A percentile compares a stretch with the other conserved stretches of the same genome.
Conservation (phyloP, 2,113 vertebrate species). For the Odocoileus virginianus region DNA sequence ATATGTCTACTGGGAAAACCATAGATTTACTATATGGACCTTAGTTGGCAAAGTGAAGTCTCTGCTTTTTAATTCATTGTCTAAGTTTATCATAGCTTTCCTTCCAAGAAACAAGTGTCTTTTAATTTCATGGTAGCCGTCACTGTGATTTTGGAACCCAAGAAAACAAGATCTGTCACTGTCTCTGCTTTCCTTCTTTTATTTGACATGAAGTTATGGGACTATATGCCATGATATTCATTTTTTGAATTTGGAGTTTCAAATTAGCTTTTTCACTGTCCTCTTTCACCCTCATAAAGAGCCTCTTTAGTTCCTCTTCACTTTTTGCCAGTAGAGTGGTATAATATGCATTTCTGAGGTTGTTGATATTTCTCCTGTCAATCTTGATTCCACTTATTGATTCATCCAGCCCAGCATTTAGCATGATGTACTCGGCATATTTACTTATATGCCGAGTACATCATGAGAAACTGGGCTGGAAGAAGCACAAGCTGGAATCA, state of each 20-base stretch:
- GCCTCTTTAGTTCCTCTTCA: not conserved
- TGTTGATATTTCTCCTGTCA: not conserved
- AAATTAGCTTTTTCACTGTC: not conserved
- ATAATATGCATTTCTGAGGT: not conserved
- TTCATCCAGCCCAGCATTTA: not conserved
- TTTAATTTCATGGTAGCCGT: not conserved
- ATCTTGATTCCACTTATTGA: not conserved
- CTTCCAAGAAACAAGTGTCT: not conserved
- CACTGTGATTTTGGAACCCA: not conserved
- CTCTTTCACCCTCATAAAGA: not conserved
- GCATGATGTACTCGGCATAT: not conserved
- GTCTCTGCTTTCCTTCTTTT: not conserved
- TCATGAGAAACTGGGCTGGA: too few relatives aligned
- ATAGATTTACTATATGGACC: not conserved
- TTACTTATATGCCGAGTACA: too few relatives aligned
- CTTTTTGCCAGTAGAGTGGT: not conserved
- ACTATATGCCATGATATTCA: not conserved
- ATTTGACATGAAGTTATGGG: not conserved
- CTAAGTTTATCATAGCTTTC: not conserved
- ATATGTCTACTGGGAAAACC: not conserved
- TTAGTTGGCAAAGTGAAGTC: not conserved
- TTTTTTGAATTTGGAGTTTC: not conserved
- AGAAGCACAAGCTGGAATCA: too few relatives aligned
- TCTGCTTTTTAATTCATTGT: not conserved
- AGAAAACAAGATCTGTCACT: not conserved